These are phyloP conservation scores for Troides aeacus DNA, from an alignment of 2,888 invertebrate genomes.

Conservation along the genomic window DNA sequence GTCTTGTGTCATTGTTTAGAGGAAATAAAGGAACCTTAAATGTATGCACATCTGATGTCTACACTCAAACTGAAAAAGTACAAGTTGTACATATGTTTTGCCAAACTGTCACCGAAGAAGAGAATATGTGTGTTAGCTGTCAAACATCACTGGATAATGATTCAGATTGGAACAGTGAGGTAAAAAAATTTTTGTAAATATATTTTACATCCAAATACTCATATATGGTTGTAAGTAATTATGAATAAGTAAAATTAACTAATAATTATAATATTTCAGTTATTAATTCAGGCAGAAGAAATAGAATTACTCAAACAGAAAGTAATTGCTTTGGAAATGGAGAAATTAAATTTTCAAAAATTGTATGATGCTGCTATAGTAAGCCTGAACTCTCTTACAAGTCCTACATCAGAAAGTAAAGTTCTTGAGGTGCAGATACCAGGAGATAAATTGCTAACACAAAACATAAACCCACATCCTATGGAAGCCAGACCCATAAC, in stretches of 20 bases:
- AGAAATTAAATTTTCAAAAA: constrained; percentile 79
- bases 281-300: constrained; percentile 76
- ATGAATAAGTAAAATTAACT: no score
- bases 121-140: constrained; percentile 67
- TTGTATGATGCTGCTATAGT: constrained; percentile 75
- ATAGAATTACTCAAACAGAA: constrained; percentile 79
- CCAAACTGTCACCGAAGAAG: constrained; percentile 74
- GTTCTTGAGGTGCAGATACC: constrained; percentile 59
- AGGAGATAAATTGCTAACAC: constrained; percentile 52
- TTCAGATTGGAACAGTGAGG: constrained; percentile 73
- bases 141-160: constrained; percentile 62
- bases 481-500: constrained; percentile 60
- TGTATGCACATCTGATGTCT: constrained; percentile 65
- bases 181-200: constrained; percentile 32
- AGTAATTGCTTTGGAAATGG: constrained; percentile 75
- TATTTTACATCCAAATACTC: no score
- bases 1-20: constrained; percentile 84
- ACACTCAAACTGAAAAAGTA: constrained; percentile 71
- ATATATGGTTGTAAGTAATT: no score
- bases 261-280: constrained; percentile 43
- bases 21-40: constrained; percentile 67
- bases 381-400: constrained; percentile 71
- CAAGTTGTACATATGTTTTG: constrained; percentile 48
- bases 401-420: constrained; percentile 64
- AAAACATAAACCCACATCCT: constrained; percentile 42